phyloP scores from a whole-genome alignment of 2,888 invertebrate genomes.

The Leptothorax acervorum region DNA sequence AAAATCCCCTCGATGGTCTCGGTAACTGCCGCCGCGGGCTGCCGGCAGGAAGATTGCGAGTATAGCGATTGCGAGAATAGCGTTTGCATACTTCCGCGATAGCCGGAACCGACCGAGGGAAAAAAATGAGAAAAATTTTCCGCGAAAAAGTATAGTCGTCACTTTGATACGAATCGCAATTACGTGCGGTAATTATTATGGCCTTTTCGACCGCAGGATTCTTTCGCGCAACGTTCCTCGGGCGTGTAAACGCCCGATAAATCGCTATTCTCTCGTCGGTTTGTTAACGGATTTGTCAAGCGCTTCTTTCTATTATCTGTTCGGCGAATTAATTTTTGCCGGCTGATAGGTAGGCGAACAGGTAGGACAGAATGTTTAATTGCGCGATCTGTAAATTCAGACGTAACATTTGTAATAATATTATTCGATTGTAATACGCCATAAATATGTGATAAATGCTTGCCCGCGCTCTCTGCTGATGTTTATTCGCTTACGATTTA shows the following conservation, averaged over 20 bases:
- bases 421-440: conserved; percentile 33
- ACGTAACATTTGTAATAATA: conserved; percentile 46
- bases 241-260: neutral
- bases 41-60: conserved; percentile 1
- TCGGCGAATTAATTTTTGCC: conserved; percentile 34
- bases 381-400: conserved; percentile 23
- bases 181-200: neutral
- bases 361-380: conserved; percentile 27
- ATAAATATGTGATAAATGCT: conserved; percentile 44
- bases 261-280: neutral
- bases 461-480: conserved; percentile 6
- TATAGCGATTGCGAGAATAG: conserved; percentile 30
- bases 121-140: neutral
- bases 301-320: conserved; percentile 7
- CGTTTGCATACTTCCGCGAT: neutral
- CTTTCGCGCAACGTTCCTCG: neutral
- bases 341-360: neutral
- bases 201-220: neutral
- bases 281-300: neutral
- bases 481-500: conserved; percentile 43
- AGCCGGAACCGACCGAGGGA: neutral
- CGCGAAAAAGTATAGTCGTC: neutral
- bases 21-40: conserved; percentile 22
- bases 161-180: neutral
- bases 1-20: conserved; percentile 23